Conservation (phyloP, 1,140 invertebrate genomes). For the Aphidius ervi region DNA sequence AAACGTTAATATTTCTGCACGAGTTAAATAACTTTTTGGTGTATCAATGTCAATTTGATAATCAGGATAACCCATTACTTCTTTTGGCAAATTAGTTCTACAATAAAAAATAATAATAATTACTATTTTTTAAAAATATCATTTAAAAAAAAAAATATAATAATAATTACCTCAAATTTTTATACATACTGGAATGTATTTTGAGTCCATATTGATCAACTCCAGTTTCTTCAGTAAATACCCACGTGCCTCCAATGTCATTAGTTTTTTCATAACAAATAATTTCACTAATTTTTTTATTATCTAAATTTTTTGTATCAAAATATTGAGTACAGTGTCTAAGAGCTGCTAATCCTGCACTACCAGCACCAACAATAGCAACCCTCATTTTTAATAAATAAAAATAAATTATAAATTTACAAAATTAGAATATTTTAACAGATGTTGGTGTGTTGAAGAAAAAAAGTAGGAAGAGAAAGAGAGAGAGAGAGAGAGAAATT, state of each 20-base stretch:
- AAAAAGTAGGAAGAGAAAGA: too few relatives aligned
- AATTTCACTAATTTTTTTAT: slow-evolving; percentile 26
- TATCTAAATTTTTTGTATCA: slow-evolving; percentile 10
- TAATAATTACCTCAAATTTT: slow-evolving; percentile 77
- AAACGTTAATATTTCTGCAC: slow-evolving; percentile 76
- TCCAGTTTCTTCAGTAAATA: slow-evolving; percentile 71
- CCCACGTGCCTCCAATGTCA: slow-evolving; percentile 82
- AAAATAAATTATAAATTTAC: background rate
- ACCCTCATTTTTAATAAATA: slow-evolving; percentile 54
- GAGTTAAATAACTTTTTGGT: slow-evolving; percentile 72
- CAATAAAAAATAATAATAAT: slow-evolving; percentile 21
- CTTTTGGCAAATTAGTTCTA: slow-evolving; percentile 80
- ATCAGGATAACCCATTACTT: slow-evolving; percentile 75
- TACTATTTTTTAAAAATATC: background rate
- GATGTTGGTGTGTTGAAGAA: too few relatives aligned
- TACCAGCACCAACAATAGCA: slow-evolving; percentile 65
- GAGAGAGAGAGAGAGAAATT: too few relatives aligned
- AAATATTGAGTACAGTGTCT: slow-evolving; percentile 57
- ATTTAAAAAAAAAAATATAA: too few relatives aligned
- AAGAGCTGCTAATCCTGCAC: slow-evolving; percentile 62
- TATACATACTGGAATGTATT: slow-evolving; percentile 86
- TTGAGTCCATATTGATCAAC: slow-evolving; percentile 71
- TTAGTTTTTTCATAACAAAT: slow-evolving; percentile 58
- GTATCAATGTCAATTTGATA: slow-evolving; percentile 63
- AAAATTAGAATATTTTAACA: too few relatives aligned